Conservation (phyloP, 2,888 invertebrate genomes). For the Eumacrocentrus americanus region DNA sequence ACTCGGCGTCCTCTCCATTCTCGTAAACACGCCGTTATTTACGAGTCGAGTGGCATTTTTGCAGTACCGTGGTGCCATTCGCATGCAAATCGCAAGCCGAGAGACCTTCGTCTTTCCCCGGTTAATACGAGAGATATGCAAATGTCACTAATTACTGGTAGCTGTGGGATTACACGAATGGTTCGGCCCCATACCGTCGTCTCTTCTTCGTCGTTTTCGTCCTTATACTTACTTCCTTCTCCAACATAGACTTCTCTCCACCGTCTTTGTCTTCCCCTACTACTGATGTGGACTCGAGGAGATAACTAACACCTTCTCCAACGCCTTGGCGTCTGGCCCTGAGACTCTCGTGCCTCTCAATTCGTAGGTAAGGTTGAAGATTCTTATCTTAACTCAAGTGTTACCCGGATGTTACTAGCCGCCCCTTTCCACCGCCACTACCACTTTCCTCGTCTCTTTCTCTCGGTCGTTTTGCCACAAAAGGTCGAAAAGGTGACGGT, state of each 20-base stretch:
- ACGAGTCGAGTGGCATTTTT: slow-evolving; percentile 49
- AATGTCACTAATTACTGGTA: slow-evolving; percentile 58
- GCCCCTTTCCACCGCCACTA: neutral
- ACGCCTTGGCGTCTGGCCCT: slow-evolving; percentile 6
- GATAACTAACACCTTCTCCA: slow-evolving; percentile 44
- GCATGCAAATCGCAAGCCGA: slow-evolving; percentile 53
- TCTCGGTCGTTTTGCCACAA: neutral
- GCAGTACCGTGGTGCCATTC: slow-evolving; percentile 47
- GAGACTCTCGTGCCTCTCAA: slow-evolving; percentile 18
- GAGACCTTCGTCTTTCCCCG: slow-evolving; percentile 25
- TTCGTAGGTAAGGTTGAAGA: slow-evolving; percentile 20
- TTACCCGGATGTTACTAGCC: slow-evolving; percentile 18
- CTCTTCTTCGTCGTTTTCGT: slow-evolving; percentile 11
- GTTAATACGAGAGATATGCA: slow-evolving; percentile 55
- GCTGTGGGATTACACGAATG: slow-evolving; percentile 49
- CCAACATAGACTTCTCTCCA: slow-evolving; percentile 1
- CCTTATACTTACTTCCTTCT: slow-evolving; percentile 25
- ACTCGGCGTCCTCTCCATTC: slow-evolving; percentile 31
- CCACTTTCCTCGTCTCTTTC: no score
- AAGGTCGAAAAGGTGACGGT: neutral
- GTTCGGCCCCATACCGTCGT: slow-evolving; percentile 19
- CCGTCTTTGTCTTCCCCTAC: slow-evolving; percentile 15
- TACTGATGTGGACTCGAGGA: slow-evolving; percentile 26
- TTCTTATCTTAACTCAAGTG: slow-evolving; percentile 20
- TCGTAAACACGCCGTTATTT: slow-evolving; percentile 54